Evolutionary conservation across 2,888 invertebrate species (phyloP).

Genomic region (Cheilosia vulpina): DNA sequence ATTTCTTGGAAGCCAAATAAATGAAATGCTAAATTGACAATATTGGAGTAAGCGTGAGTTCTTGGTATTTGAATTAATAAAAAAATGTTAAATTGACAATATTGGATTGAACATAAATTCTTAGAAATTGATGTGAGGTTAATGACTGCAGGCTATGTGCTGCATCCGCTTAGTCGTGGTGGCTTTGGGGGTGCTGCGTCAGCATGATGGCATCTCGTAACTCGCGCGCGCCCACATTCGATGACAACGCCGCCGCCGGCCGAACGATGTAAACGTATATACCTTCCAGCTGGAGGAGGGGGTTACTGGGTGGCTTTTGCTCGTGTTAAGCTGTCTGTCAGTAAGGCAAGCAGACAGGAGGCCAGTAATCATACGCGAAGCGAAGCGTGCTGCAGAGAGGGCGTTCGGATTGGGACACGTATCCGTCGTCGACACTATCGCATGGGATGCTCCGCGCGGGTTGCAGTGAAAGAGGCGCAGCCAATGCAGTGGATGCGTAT

Average conservation of each 20-base stretch:
- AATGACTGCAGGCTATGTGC: no score
- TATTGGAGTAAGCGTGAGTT: no score
- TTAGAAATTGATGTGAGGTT: no score
- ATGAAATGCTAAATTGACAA: no score
- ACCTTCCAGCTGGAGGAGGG: conserved; percentile 15
- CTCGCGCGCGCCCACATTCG: conserved; percentile 39
- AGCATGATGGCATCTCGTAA: no score
- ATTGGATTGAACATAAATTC: no score
- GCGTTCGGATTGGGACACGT: conserved; percentile 2
- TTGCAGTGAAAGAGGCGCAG: not conserved
- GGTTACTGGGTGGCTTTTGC: conserved; percentile 56
- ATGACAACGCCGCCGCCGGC: conserved; percentile 2
- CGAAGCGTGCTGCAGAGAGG: conserved; percentile 3
- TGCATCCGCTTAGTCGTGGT: no score
- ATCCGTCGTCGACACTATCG: conserved; percentile 47
- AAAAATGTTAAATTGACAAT: no score
- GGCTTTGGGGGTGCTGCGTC: no score
- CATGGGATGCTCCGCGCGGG: conserved; percentile 14
- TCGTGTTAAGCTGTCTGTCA: conserved; percentile 39
- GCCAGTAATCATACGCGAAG: conserved; percentile 55
- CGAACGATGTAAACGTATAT: conserved; percentile 21
- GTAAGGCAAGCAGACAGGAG: conserved; percentile 65
- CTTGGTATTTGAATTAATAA: no score
- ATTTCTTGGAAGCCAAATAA: no score
- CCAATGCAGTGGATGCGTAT: not conserved